Evolutionary conservation across 2,113 vertebrate species (phyloP), one percentile per base, ranked within the genome.

Genomic region (Mystacornis crossleyi): DNA sequence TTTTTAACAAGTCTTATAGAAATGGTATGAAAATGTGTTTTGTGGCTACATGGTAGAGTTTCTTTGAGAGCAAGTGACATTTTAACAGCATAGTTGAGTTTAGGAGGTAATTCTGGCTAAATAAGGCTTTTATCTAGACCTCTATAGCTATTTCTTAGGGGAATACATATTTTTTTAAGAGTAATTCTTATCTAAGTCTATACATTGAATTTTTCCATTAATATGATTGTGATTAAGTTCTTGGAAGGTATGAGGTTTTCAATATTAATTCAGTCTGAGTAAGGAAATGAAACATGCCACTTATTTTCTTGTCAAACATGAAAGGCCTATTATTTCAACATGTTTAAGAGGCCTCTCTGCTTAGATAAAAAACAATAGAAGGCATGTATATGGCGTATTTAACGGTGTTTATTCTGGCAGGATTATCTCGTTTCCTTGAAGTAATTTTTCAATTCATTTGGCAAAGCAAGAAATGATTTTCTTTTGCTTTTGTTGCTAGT

Each of bases 231-330:
- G 17, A 48, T 69, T 51, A 67, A 61, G 11, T 67, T 94, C 51
- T 78, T 78, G 38, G 55, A 78, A 89, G 18, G 33, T 51, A 53
- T 28, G 47, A 83, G 28, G 11, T 33, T 45, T 67, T 84, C 55
- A 84, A 64, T 55, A 53, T 33, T 84, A 73, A 81, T 86, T 93
- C 70, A 74, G 21, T 24, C 45, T 58, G 21, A 57, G 40, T 72
- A 69, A 83, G 43, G 40, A 81, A 84, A 61, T 48, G 10, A 60
- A 95, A 79, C 31, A 31, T 31, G 47, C 6, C 20, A 26, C 33
- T 65, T 88, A 84, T 90, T 95, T 95, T 85, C 75, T 50, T 95
- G 86, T 83, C 62, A 70, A 65, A 92, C 33, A 51, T 84, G 51
- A 81, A 90, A 91, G 51, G 15, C 23, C 25, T 89, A 23, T 94